Base-by-base conservation (phyloP, 2,113 vertebrate species). In the Diglossa brunneiventris region DNA sequence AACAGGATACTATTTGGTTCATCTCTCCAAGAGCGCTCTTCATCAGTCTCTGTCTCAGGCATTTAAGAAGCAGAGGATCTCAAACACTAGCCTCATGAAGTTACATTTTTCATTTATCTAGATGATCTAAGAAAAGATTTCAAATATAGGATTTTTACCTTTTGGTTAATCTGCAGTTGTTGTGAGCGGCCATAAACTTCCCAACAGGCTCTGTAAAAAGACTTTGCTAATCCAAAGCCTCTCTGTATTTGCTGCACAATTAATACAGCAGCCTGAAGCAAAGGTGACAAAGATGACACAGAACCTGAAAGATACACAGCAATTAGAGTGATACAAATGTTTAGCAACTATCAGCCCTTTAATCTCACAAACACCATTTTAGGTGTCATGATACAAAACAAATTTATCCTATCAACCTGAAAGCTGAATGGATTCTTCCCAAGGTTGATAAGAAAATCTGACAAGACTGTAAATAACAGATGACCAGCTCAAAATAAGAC, bases 241-340 rank as follows among this genome's bases (percentile, higher is more conserved):
- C 99, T 98, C 78, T 98, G 98, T n/a, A 99, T 97, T 94, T 99
- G 99, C 81, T 98, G 98, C 70, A 98, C 98, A 92, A 99, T 97
- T 92, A 99, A 96, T 20, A 93, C 67, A 37, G 99, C 98, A 74
- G 98, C 97, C 31, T 99, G 98, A 87, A 99, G 98, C 67, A 99
- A 97, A 70, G 98, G 97, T 28, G 99, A 98, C 78, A 99, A 50
- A 4, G 98, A 99, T 2, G 98, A 98, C 19, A 98, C 94, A 66
- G 98, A 99, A 94, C 99, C 99, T 99, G 96, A 42, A 94, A 93
- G 89, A 86, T 5, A 81, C 76, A 72, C 10, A 91, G n/a, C 7
- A 74, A 41, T 76, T 47, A 74, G 21, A 27, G 46, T 15, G 26
- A 67, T 13, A 33, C 0, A 0, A 68, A 56, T 11, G 3, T 47